Evolutionary conservation across 1,140 invertebrate species (phyloP).

Genomic region (Pseudobourletiella spinata): DNA sequence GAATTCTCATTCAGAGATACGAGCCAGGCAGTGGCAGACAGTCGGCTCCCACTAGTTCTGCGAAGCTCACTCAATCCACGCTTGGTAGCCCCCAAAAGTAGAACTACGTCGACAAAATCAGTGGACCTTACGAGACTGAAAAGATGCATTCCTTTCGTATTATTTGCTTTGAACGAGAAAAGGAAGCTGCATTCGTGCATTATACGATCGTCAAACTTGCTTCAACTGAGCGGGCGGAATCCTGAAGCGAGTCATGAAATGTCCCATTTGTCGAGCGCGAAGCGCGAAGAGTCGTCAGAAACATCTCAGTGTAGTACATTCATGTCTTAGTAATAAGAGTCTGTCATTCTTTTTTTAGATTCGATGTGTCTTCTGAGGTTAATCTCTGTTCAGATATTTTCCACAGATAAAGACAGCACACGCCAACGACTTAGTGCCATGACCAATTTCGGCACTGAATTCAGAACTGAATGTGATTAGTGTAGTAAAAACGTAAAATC

Average conservation of each 20-base stretch:
- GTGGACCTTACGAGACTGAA: not conserved
- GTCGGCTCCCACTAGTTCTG: too few species aligned
- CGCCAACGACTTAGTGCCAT: not conserved
- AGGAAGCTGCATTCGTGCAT: slow-evolving; percentile 33
- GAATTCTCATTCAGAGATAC: too few species aligned
- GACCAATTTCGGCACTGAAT: not conserved
- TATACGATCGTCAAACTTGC: slow-evolving; percentile 28
- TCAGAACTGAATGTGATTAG: too few species aligned
- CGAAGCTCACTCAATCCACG: too few species aligned
- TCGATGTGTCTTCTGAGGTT: not conserved
- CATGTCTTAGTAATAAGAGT: not conserved
- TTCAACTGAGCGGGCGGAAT: slow-evolving; percentile 29
- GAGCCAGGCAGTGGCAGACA: too few species aligned
- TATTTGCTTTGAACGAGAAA: slow-evolving; percentile 22
- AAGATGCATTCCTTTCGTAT: slow-evolving; percentile 10
- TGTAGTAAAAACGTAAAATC: too few species aligned
- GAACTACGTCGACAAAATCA: too few species aligned
- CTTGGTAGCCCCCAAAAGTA: too few species aligned
- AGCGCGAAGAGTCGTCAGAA: slow-evolving; percentile 30
- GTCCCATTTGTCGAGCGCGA: slow-evolving; percentile 28
- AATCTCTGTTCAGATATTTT: too few species aligned
- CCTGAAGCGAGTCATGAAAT: slow-evolving; percentile 25
- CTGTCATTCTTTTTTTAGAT: not conserved
- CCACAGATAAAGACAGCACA: too few species aligned
- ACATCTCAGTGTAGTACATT: slow-evolving; percentile 19